phyloP scores from a whole-genome alignment of 2,113 vertebrate species.

The Podilymbus podiceps region DNA sequence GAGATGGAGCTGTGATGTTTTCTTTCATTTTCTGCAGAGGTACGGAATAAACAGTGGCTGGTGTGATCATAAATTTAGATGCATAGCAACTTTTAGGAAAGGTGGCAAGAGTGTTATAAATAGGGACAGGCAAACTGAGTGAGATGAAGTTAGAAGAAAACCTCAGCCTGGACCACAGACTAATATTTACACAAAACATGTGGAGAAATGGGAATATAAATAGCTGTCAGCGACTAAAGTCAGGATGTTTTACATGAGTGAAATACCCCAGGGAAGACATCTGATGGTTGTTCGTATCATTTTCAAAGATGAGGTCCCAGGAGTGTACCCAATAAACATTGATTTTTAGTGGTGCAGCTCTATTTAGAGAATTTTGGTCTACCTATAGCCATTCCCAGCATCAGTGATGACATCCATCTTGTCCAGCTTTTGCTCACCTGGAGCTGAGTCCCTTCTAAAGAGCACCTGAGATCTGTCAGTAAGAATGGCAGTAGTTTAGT shows the following conservation, averaged over 20 bases:
- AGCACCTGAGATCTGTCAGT: background rate
- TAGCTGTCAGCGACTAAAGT: background rate
- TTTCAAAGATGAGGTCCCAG: background rate
- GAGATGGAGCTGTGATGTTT: background rate
- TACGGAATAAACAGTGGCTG: background rate
- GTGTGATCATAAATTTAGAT: background rate
- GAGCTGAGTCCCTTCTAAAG: background rate
- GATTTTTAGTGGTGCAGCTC: background rate
- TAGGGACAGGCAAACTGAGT: background rate
- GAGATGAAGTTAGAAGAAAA: conserved; percentile 18
- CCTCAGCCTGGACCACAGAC: background rate
- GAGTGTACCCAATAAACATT: background rate
- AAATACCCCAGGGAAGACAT: background rate
- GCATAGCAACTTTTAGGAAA: background rate
- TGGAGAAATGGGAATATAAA: conserved; percentile 7
- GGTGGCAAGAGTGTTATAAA: background rate
- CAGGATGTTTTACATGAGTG: background rate
- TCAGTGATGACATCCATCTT: background rate
- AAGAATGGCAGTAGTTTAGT: background rate
- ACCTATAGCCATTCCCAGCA: background rate
- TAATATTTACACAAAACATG: conserved; percentile 34
- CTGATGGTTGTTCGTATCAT: background rate
- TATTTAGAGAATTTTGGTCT: background rate
- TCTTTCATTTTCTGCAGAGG: background rate
- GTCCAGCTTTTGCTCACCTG: background rate